A percentile compares a stretch with the other conserved stretches of the same genome.
phyloP scores from a whole-genome alignment of 2,888 invertebrate species.

The Drosophila prostipennis region DNA sequence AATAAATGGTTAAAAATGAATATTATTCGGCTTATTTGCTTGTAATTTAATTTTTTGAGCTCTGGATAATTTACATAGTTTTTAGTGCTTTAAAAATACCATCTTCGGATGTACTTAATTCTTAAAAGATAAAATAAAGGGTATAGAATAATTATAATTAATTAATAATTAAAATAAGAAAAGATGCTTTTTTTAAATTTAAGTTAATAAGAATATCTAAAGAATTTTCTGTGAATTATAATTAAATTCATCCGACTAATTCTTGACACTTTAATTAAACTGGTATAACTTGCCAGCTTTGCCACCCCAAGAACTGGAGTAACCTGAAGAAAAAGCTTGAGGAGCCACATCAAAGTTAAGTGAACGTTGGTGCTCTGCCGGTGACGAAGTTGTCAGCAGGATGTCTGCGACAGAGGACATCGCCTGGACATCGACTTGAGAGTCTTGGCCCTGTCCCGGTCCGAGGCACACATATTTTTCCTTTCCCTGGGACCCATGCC shows the following conservation, averaged over 20 bases:
- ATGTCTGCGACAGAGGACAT: conserved; percentile 47
- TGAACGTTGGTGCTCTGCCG: conserved; percentile 42
- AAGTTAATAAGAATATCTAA: too few relatives aligned
- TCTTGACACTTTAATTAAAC: conserved; percentile 16
- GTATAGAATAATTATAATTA: too few relatives aligned
- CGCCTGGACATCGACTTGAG: conserved; percentile 9
- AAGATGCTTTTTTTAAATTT: too few relatives aligned
- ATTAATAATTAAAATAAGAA: too few relatives aligned
- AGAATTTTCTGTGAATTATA: too few relatives aligned
- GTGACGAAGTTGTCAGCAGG: conserved; percentile 65
- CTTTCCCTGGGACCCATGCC: conserved; percentile 55
- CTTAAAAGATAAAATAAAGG: too few relatives aligned
- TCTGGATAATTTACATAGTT: too few relatives aligned
- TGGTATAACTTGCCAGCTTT: not conserved
- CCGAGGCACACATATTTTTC: conserved; percentile 31
- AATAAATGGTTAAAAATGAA: too few relatives aligned
- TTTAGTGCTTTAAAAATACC: too few relatives aligned
- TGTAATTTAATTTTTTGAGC: too few relatives aligned
- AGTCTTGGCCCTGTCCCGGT: not conserved
- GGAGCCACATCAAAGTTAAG: conserved; percentile 54
- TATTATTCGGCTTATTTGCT: too few relatives aligned
- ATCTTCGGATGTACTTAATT: too few relatives aligned
- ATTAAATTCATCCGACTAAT: not conserved
- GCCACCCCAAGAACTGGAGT: conserved; percentile 17
- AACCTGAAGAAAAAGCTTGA: conserved; percentile 12